Percentiles rank a stretch among this genome's conserved stretches.
phyloP scores from a whole-genome alignment of 2,888 invertebrate species.

The Subacronicta megacephala region DNA sequence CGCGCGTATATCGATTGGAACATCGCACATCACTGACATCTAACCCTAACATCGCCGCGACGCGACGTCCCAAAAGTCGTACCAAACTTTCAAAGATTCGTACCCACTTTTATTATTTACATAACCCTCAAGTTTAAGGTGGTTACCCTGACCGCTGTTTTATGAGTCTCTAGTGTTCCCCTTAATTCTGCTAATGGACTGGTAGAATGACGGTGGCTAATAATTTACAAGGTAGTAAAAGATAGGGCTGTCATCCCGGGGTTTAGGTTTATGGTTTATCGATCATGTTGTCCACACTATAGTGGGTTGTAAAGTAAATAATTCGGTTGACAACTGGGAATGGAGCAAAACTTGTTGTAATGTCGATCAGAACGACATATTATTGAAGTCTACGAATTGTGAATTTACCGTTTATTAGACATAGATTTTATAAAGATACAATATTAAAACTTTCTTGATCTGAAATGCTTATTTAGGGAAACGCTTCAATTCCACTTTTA shows the following conservation, averaged over 20 bases:
- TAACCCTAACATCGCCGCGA: conserved; percentile 1
- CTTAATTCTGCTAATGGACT: conserved; percentile 44
- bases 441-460: no score
- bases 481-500: no score
- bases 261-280: not conserved
- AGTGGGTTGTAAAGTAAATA: not conserved
- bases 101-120: conserved; percentile 4
- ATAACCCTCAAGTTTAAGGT: not conserved
- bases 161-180: conserved; percentile 5
- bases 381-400: no score
- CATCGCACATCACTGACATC: not conserved
- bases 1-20: not conserved
- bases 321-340: no score
- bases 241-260: conserved; percentile 4
- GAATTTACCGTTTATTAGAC: no score
- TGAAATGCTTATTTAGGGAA: no score
- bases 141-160: conserved; percentile 11
- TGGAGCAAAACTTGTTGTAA: no score
- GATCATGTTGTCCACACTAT: conserved; percentile 5
- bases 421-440: no score
- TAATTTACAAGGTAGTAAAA: conserved; percentile 38
- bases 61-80: not conserved
- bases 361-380: no score
- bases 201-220: conserved; percentile 15
- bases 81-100: not conserved